phyloP scores from a whole-genome alignment of 2,797 vertebrate genomes.

The Enteromius thamalakanensis region DNA sequence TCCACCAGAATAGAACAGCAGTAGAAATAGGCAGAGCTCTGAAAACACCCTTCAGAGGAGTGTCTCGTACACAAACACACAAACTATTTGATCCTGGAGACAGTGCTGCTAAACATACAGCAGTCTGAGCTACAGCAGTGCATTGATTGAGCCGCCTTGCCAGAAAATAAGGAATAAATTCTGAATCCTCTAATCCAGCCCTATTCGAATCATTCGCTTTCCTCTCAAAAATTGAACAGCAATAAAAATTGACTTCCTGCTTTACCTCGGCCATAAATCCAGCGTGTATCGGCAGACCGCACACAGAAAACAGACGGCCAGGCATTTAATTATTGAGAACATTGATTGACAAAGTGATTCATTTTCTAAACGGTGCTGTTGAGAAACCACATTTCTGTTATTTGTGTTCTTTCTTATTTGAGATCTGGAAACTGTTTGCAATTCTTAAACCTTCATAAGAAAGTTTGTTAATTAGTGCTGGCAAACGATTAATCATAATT shows the following conservation, averaged over 20 bases:
- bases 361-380: slow-evolving; percentile 79
- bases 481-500: too few species aligned
- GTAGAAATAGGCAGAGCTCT: background rate
- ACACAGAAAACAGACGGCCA: slow-evolving; percentile 82
- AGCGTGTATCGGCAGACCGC: slow-evolving; percentile 78
- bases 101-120: slow-evolving; percentile 16
- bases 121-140: slow-evolving; percentile 63
- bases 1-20: slow-evolving; percentile 54
- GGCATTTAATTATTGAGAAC: slow-evolving; percentile 89
- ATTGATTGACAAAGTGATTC: slow-evolving; percentile 84
- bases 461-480: background rate
- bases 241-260: slow-evolving; percentile 88
- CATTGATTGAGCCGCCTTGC: slow-evolving; percentile 73
- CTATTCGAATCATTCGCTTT: slow-evolving; percentile 85
- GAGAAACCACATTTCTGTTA: slow-evolving; percentile 63
- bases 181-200: slow-evolving; percentile 66
- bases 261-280: slow-evolving; percentile 81
- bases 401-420: slow-evolving; percentile 7
- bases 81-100: slow-evolving; percentile 36
- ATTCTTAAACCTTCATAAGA: background rate
- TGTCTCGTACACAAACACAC: slow-evolving; percentile 30
- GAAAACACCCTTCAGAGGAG: too few species aligned
- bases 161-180: slow-evolving; percentile 56
- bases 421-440: background rate
- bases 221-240: slow-evolving; percentile 84